A percentile compares a stretch with the other conserved stretches of the same genome.
Evolutionary conservation across 1,140 invertebrate genomes (phyloP).

Genomic region (Drosophila punjabiensis): DNA sequence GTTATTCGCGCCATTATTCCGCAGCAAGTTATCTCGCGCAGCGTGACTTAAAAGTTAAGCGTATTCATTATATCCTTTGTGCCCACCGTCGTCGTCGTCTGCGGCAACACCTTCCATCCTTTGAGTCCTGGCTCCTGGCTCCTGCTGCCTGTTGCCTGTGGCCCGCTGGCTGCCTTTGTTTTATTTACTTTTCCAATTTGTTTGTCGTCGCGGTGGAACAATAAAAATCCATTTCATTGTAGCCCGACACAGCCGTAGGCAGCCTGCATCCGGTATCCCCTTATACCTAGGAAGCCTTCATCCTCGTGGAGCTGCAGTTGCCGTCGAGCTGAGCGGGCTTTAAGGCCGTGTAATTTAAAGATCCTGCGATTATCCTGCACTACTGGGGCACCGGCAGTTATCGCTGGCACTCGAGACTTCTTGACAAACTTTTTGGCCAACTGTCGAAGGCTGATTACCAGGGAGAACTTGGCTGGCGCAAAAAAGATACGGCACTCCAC

Average conservation of each 20-base stretch:
- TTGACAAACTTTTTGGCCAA: constrained; percentile 70
- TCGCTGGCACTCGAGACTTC: constrained; percentile 54
- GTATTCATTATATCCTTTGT: constrained; percentile 82
- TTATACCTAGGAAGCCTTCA: constrained; percentile 12
- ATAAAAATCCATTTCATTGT: constrained; percentile 76
- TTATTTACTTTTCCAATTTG: constrained; percentile 81
- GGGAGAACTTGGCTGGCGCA: constrained; percentile 18
- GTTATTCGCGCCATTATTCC: constrained; percentile 80
- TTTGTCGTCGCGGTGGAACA: constrained; percentile 64
- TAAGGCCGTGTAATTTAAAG: constrained; percentile 51
- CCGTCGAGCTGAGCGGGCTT: constrained; percentile 21
- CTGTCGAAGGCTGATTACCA: constrained; percentile 77
- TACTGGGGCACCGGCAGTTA: constrained; percentile 33
- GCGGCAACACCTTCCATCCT: constrained; percentile 44
- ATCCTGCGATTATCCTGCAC: constrained; percentile 42
- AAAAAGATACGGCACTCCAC: constrained; percentile 26
- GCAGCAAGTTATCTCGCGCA: constrained; percentile 71
- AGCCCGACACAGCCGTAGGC: constrained; percentile 19
- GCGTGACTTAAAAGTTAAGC: constrained; percentile 83
- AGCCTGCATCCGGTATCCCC: constrained; percentile 22
- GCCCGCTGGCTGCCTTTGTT: constrained; percentile 60
- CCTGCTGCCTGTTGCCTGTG: constrained; percentile 2
- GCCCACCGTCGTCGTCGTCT: constrained; percentile 14
- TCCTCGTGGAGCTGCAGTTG: constrained; percentile 52
- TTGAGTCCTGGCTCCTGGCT: constrained; percentile 7